Evolutionary conservation across 2,113 vertebrate genomes (phyloP).

Genomic region (Rhabdornis inornatus): DNA sequence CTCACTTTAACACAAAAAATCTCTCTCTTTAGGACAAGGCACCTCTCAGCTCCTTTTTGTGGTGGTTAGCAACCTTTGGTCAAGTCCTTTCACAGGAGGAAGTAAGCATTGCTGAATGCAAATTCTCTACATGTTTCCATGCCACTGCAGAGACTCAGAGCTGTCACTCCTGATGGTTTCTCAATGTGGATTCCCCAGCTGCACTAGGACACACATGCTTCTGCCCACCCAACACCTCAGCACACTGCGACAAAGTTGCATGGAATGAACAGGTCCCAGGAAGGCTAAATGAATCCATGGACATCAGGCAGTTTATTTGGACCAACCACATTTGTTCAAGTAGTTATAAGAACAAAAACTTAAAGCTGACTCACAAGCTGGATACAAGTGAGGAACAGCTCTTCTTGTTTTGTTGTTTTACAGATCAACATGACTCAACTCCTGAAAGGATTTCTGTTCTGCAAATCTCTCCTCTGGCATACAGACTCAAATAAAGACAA

Average conservation of each 20-base stretch:
- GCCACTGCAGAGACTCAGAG: neutral
- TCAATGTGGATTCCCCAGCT: neutral
- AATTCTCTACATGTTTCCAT: neutral
- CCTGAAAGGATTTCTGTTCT: neutral
- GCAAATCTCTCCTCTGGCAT: neutral
- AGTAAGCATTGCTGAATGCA: neutral
- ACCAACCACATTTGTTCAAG: neutral
- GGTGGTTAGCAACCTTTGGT: neutral
- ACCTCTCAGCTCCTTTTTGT: neutral
- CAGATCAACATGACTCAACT: neutral
- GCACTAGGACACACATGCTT: neutral
- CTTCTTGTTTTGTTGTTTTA: neutral
- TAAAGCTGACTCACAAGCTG: neutral
- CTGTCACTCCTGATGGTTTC: neutral
- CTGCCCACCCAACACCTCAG: neutral
- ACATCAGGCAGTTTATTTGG: neutral
- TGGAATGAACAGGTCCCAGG: neutral
- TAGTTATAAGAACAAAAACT: neutral
- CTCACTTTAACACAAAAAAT: neutral
- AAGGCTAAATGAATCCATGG: neutral
- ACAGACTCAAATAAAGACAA: neutral
- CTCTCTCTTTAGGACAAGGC: neutral
- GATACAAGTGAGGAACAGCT: neutral
- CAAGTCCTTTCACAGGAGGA: neutral
- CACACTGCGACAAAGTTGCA: neutral